Conservation (phyloP, 2,888 invertebrate species). For the Habrosyne pyritoides region DNA sequence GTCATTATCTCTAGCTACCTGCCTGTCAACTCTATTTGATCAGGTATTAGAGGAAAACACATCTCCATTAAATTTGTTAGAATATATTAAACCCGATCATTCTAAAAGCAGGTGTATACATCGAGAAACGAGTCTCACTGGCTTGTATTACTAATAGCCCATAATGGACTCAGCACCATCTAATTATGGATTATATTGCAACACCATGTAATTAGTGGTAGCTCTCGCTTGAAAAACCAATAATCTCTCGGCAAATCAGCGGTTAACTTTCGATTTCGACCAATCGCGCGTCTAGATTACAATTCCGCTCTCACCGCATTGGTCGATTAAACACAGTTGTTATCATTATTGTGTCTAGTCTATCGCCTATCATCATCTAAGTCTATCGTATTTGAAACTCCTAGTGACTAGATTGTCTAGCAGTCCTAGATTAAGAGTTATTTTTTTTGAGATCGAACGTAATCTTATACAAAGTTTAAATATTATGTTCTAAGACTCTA, state of each 20-base stretch:
- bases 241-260: conserved; percentile 37
- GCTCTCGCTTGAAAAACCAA: conserved; percentile 44
- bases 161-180: conserved; percentile 34
- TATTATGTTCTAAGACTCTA: too few relatives aligned
- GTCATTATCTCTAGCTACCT: too few relatives aligned
- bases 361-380: too few relatives aligned
- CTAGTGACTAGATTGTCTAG: too few relatives aligned
- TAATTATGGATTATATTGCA: conserved; percentile 34
- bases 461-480: too few relatives aligned
- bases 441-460: too few relatives aligned
- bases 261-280: conserved; percentile 59
- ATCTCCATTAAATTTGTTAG: conserved; percentile 23
- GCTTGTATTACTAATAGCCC: background rate
- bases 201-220: conserved; percentile 21
- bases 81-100: conserved; percentile 1
- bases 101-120: background rate
- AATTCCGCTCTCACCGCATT: conserved; percentile 26
- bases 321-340: conserved; percentile 15
- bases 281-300: conserved; percentile 46
- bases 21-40: too few relatives aligned
- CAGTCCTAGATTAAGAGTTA: too few relatives aligned
- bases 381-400: too few relatives aligned
- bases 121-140: background rate
- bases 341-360: background rate
- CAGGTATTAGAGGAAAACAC: background rate